phyloP scores from a whole-genome alignment of 2,113 vertebrate species.

The Lethenteron reissneri region DNA sequence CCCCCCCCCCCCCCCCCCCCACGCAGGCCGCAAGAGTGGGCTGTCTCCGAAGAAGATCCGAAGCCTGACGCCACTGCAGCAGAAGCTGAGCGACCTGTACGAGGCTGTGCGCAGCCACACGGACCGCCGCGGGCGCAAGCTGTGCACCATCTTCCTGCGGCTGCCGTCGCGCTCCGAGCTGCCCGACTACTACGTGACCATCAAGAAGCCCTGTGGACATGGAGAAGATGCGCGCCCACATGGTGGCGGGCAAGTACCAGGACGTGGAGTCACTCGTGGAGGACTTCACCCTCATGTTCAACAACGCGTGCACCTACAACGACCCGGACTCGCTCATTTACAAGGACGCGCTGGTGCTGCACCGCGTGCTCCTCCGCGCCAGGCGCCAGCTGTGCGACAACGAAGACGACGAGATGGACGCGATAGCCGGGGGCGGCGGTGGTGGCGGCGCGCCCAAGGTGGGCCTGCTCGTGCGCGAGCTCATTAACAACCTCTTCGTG shows the following conservation, averaged over 20 bases:
- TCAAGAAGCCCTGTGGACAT: slow-evolving; percentile 94
- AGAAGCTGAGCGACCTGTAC: slow-evolving; percentile 86
- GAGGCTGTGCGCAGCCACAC: slow-evolving; percentile 94
- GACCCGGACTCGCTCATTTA: slow-evolving; percentile 93
- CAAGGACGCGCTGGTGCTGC: slow-evolving; percentile 75
- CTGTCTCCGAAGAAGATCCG: slow-evolving; percentile 86
- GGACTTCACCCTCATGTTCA: slow-evolving; percentile 97
- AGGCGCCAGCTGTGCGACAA: slow-evolving; percentile 74
- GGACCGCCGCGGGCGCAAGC: slow-evolving; percentile 80
- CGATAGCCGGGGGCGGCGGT: not conserved
- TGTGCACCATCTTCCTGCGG: slow-evolving; percentile 84
- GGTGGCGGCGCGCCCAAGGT: slow-evolving; percentile 39
- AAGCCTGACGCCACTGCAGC: slow-evolving; percentile 85
- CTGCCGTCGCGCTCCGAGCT: slow-evolving; percentile 84
- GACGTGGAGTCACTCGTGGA: slow-evolving; percentile 91
- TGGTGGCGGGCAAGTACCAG: slow-evolving; percentile 96
- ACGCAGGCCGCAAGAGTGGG: slow-evolving; percentile 65
- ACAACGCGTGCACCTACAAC: slow-evolving; percentile 93
- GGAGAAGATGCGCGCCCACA: slow-evolving; percentile 91
- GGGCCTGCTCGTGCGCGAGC: slow-evolving; percentile 73
- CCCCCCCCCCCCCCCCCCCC: not conserved
- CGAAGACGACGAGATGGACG: slow-evolving; percentile 50
- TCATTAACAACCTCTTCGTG: slow-evolving; percentile 88
- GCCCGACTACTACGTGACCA: slow-evolving; percentile 92
- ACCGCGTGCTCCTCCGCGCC: slow-evolving; percentile 73